A percentile compares a stretch with the other conserved stretches of the same genome.
phyloP scores from a whole-genome alignment of 2,797 vertebrate species.

The Periophthalmus magnuspinnatus region DNA sequence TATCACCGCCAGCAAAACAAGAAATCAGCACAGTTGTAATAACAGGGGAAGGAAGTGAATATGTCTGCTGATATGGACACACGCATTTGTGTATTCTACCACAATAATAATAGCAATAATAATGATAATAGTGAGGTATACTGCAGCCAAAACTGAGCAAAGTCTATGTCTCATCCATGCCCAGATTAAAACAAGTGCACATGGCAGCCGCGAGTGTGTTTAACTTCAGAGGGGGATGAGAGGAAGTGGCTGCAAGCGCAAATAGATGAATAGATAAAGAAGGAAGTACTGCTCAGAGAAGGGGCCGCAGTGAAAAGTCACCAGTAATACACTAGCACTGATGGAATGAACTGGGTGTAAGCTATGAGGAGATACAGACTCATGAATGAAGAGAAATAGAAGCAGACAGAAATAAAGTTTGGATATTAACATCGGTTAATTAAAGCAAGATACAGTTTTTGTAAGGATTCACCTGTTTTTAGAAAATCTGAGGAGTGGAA shows the following conservation, averaged over 20 bases:
- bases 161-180: constrained; percentile 58
- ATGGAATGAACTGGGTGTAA: neutral
- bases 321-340: neutral
- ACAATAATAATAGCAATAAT: constrained; percentile 5
- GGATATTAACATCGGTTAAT: too few species aligned
- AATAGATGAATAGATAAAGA: constrained; percentile 70
- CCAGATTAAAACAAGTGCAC: constrained; percentile 62
- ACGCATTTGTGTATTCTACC: constrained; percentile 19
- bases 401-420: neutral
- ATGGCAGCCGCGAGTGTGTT: constrained; percentile 62
- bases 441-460: too few species aligned
- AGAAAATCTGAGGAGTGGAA: too few species aligned
- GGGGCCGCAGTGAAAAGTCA: constrained; percentile 37
- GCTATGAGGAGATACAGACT: neutral
- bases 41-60: neutral
- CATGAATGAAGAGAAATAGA: neutral
- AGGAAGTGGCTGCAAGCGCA: constrained; percentile 73
- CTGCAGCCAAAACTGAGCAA: constrained; percentile 34
- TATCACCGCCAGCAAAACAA: constrained; percentile 27
- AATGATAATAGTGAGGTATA: constrained; percentile 20
- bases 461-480: too few species aligned
- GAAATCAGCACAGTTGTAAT: constrained; percentile 35
- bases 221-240: constrained; percentile 74
- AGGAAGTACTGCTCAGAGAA: constrained; percentile 47
- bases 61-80: constrained; percentile 6